Conservation (phyloP, 2,113 vertebrate genomes). For the Polyodon spathula region DNA sequence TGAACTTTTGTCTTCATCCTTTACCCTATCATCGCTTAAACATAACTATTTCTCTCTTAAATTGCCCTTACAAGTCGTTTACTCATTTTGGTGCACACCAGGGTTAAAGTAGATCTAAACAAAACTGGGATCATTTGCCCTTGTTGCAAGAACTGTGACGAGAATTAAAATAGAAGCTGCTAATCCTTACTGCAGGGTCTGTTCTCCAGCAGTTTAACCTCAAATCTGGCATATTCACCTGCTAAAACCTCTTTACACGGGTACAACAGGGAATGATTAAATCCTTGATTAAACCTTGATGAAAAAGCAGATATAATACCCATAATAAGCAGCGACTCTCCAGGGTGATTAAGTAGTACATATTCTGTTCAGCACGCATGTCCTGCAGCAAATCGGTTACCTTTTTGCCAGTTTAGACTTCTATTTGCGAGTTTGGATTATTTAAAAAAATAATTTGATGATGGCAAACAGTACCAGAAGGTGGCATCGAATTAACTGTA, state of each 20-base stretch:
- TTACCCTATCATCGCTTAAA: conserved; percentile 25
- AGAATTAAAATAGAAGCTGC: conserved; percentile 42
- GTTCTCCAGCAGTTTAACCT: conserved; percentile 56
- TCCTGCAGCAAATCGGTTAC: too few species aligned
- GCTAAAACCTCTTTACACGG: conserved; percentile 59
- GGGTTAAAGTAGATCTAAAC: conserved; percentile 28
- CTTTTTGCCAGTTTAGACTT: too few species aligned
- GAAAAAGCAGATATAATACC: conserved; percentile 45
- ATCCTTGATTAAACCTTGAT: conserved; percentile 46
- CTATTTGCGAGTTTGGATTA: too few species aligned
- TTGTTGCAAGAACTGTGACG: conserved; percentile 41
- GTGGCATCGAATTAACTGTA: too few species aligned
- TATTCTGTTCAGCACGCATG: too few species aligned
- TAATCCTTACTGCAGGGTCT: conserved; percentile 56
- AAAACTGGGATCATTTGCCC: conserved; percentile 22
- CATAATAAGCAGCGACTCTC: conserved; percentile 32
- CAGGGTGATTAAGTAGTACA: conserved; percentile 49
- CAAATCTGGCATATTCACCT: conserved; percentile 59
- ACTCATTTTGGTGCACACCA: conserved; percentile 33
- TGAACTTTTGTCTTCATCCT: conserved; percentile 31
- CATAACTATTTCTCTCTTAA: conserved; percentile 25
- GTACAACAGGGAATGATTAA: conserved; percentile 53
- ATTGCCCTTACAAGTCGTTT: conserved; percentile 20
- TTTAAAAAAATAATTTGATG: too few species aligned
- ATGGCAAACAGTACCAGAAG: too few species aligned